Conservation (phyloP, 2,888 invertebrate species). For the Hyalella azteca region DNA sequence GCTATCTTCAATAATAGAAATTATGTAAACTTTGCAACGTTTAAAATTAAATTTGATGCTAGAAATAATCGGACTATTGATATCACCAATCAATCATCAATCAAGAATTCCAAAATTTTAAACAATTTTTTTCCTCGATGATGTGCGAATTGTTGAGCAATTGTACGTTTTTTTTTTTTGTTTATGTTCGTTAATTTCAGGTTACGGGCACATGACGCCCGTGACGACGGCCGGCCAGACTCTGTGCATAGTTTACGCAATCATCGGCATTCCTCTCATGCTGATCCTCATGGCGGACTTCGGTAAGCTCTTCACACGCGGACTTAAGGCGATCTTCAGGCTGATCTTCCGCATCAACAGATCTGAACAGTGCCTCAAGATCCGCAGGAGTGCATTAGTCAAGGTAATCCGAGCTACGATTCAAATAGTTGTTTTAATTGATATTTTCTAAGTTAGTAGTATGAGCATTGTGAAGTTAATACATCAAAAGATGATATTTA, state of each 20-base stretch:
- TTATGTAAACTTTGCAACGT: neutral
- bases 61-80: neutral
- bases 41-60: neutral
- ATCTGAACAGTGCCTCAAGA: neutral
- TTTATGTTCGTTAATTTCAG: neutral
- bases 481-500: too few species aligned
- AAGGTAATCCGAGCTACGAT: neutral
- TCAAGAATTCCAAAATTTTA: neutral
- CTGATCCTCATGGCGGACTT: conserved; percentile 92
- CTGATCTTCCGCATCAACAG: conserved; percentile 22
- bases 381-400: conserved; percentile 1
- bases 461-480: too few species aligned
- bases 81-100: neutral
- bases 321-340: conserved; percentile 79
- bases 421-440: neutral
- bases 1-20: neutral
- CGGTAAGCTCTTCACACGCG: conserved; percentile 89
- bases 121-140: neutral
- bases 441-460: too few species aligned
- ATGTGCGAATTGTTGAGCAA: neutral
- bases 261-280: conserved; percentile 94
- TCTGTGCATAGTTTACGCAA: conserved; percentile 90
- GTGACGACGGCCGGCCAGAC: conserved; percentile 83
- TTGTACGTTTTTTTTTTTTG: neutral
- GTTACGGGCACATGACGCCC: conserved; percentile 86